Evolutionary conservation across 2,888 invertebrate genomes (phyloP).

Genomic region (Cerastoderma edule): DNA sequence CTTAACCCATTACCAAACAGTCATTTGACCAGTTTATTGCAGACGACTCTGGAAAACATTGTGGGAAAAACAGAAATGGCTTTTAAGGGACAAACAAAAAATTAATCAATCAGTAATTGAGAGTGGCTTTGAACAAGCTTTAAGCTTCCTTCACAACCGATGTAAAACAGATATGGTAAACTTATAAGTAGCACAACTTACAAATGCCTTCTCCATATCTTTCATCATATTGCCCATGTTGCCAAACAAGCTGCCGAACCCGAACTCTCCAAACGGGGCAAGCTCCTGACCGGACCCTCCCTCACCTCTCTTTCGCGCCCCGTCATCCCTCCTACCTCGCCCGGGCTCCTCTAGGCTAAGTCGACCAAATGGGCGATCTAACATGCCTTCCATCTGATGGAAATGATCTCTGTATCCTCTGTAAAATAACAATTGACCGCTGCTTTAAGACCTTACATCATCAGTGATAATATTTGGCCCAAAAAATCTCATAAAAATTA

Average conservation of each 20-base stretch:
- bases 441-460: not conserved
- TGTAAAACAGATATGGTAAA: too few species aligned
- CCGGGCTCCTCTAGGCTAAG: slow-evolving; percentile 36
- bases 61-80: not conserved
- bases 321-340: slow-evolving; percentile 12
- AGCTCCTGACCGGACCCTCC: slow-evolving; percentile 37
- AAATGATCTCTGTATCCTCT: slow-evolving; percentile 71
- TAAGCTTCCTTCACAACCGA: too few species aligned
- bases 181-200: too few species aligned
- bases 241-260: slow-evolving; percentile 74
- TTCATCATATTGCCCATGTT: slow-evolving; percentile 78
- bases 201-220: slow-evolving; percentile 75
- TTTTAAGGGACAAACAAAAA: too few species aligned
- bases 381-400: slow-evolving; percentile 69
- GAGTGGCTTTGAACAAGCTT: too few species aligned
- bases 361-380: slow-evolving; percentile 63
- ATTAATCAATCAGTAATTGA: too few species aligned
- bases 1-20: too few species aligned
- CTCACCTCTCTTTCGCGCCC: slow-evolving; percentile 18
- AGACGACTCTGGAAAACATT: not conserved
- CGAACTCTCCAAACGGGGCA: slow-evolving; percentile 57
- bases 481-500: too few species aligned
- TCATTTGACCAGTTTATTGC: too few species aligned
- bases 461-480: too few species aligned
- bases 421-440: slow-evolving; percentile 25